Evolutionary conservation across 2,113 vertebrate species (phyloP).

Genomic region (Heliornis fulica): DNA sequence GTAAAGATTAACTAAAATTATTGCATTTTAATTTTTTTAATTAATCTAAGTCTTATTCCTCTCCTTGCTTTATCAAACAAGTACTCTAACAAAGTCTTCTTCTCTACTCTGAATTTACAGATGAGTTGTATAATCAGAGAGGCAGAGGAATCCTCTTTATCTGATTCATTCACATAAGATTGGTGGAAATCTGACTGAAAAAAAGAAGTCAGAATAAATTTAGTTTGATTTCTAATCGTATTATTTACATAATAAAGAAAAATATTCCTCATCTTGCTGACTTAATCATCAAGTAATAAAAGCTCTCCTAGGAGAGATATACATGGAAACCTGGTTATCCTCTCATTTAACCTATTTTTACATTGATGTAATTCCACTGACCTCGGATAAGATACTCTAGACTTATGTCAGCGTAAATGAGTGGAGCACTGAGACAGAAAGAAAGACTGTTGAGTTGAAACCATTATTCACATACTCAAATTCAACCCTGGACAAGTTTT

Average conservation of each 20-base stretch:
- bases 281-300: neutral
- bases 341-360: neutral
- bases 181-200: neutral
- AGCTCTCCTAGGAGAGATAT: neutral
- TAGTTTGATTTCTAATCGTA: neutral
- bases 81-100: neutral
- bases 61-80: neutral
- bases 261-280: neutral
- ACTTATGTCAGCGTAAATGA: neutral
- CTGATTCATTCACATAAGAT: neutral
- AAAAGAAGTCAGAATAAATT: neutral
- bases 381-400: neutral
- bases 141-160: neutral
- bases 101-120: neutral
- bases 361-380: neutral
- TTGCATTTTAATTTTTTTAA: neutral
- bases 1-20: neutral
- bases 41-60: neutral
- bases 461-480: neutral
- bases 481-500: neutral
- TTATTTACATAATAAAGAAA: neutral
- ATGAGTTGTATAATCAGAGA: neutral
- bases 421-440: neutral
- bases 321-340: neutral
- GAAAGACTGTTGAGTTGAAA: neutral